Conservation (phyloP, 2,113 vertebrate genomes). For the Asarcornis scutulata region DNA sequence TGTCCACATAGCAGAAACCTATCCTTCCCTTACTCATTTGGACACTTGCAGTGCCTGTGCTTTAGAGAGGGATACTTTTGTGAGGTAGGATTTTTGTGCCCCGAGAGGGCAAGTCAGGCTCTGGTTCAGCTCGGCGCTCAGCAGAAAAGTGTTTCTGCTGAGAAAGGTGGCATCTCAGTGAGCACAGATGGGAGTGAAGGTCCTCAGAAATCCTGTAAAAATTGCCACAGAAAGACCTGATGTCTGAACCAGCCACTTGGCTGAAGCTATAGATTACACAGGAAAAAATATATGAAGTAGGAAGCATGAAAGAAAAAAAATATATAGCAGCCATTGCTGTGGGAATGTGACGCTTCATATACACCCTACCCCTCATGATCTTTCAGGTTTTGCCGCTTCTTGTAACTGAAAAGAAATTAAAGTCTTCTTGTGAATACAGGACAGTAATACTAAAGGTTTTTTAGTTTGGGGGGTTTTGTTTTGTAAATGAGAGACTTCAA, state of each 20-base stretch:
- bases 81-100: background rate
- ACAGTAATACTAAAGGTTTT: background rate
- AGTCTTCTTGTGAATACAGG: background rate
- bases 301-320: background rate
- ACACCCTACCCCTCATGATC: background rate
- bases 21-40: background rate
- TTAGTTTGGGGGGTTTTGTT: background rate
- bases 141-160: background rate
- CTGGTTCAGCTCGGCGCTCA: rapidly evolving
- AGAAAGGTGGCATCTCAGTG: background rate
- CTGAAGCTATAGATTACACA: background rate
- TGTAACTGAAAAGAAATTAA: background rate
- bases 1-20: background rate
- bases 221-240: background rate
- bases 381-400: background rate
- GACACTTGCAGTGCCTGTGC: background rate
- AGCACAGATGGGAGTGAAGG: background rate
- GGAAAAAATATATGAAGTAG: background rate
- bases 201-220: background rate
- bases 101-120: background rate
- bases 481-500: background rate
- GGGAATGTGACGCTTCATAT: background rate
- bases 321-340: background rate
- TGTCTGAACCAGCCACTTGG: background rate
- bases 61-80: background rate